Evolutionary conservation across 1,140 invertebrate species (phyloP).

Genomic region (Whitmania pigra): DNA sequence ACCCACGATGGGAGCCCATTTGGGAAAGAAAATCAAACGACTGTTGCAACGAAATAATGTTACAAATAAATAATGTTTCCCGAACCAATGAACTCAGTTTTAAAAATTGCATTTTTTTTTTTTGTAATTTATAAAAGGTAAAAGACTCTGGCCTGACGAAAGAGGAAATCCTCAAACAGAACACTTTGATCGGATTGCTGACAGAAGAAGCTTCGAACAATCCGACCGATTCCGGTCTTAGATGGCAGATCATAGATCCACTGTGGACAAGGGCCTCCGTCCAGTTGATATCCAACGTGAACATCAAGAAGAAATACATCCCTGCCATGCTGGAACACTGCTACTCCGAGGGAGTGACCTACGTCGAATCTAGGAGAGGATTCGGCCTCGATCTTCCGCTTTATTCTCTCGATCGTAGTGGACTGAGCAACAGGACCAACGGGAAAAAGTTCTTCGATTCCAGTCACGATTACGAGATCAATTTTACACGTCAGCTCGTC

Average conservation of each 20-base stretch:
- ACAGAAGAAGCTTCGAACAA: constrained; percentile 15
- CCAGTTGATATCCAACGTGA: constrained; percentile 20
- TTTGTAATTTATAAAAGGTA: neutral
- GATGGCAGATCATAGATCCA: constrained; percentile 19
- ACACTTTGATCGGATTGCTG: constrained; percentile 18
- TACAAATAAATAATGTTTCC: neutral
- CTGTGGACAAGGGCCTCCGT: constrained; percentile 16
- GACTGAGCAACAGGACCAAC: neutral
- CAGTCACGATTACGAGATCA: constrained; percentile 24
- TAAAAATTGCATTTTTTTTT: neutral
- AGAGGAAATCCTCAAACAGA: constrained; percentile 16
- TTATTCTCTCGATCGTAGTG: constrained; percentile 25
- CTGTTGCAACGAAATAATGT: neutral
- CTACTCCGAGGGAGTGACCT: constrained; percentile 28
- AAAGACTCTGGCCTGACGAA: constrained; percentile 6
- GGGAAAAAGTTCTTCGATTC: constrained; percentile 28
- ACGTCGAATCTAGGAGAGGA: constrained; percentile 26
- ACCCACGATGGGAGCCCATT: too few relatives aligned
- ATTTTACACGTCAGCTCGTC: constrained; percentile 13
- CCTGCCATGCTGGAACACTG: constrained; percentile 27
- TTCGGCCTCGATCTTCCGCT: constrained; percentile 20
- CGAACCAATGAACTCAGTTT: neutral
- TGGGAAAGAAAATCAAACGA: too few relatives aligned
- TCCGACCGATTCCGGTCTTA: constrained; percentile 12
- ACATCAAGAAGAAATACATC: constrained; percentile 25